Percentiles rank a stretch among this genome's conserved stretches.
phyloP scores from a whole-genome alignment of 2,888 invertebrate species.

The Sabellastarte sp. region DNA sequence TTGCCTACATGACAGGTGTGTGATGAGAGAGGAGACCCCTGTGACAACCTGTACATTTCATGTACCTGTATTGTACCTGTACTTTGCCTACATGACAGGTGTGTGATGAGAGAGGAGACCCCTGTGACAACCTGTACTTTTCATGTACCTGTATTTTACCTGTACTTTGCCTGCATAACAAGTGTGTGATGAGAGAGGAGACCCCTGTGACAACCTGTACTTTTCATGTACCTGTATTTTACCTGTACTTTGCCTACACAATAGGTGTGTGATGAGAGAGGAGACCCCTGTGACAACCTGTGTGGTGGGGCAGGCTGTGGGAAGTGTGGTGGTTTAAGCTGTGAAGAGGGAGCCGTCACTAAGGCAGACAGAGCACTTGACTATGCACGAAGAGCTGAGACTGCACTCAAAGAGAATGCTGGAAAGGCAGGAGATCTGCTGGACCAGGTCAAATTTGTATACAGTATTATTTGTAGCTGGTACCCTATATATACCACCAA shows the following conservation, averaged over 20 bases:
- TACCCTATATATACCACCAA: no score
- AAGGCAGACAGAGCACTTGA: slow-evolving; percentile 64
- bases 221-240: not conserved
- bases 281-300: slow-evolving; percentile 79
- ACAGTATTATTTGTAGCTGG: no score
- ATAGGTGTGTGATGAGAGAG: slow-evolving; percentile 76
- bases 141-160: not conserved
- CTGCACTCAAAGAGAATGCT: slow-evolving; percentile 77
- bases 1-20: no score
- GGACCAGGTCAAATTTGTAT: slow-evolving; percentile 67
- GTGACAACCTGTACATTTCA: no score
- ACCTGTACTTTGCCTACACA: not conserved
- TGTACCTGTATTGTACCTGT: no score
- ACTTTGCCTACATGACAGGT: no score
- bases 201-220: slow-evolving; percentile 80
- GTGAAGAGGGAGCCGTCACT: slow-evolving; percentile 78
- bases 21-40: no score
- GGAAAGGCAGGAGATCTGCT: slow-evolving; percentile 78
- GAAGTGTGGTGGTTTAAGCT: slow-evolving; percentile 70
- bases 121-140: no score
- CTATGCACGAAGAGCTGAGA: slow-evolving; percentile 60
- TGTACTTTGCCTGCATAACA: slow-evolving; percentile 31
- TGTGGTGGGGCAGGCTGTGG: slow-evolving; percentile 97
- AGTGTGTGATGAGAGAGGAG: slow-evolving; percentile 78
- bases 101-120: no score